These are phyloP conservation scores for Trissolcus japonicus DNA, from an alignment of 2,888 invertebrate species.

Conservation along the genomic window DNA sequence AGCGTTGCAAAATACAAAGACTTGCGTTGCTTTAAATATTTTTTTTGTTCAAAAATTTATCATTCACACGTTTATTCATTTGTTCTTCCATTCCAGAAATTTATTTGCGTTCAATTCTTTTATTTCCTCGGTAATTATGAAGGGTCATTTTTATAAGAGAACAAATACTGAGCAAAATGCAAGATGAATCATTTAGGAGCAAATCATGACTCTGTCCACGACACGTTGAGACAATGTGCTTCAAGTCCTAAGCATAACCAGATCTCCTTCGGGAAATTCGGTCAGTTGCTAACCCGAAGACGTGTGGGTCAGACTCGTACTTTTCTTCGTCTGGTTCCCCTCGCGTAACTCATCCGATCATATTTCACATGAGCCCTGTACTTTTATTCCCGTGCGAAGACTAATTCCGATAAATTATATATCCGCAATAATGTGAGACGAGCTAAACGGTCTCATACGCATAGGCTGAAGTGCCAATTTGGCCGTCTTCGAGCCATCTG, in stretches of 20 bases:
- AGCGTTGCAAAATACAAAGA: slow-evolving; percentile 53
- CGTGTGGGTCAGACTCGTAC: slow-evolving; percentile 60
- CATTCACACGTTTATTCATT: slow-evolving; percentile 18
- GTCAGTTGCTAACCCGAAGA: slow-evolving; percentile 60
- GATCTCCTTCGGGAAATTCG: slow-evolving; percentile 64
- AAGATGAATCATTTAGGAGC: slow-evolving; percentile 39
- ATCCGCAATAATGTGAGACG: slow-evolving; percentile 60
- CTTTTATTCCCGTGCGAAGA: slow-evolving; percentile 41
- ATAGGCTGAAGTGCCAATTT: slow-evolving; percentile 69
- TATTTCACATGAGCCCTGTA: slow-evolving; percentile 62
- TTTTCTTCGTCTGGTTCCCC: slow-evolving; percentile 15
- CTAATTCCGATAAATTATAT: slow-evolving; percentile 71
- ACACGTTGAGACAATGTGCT: slow-evolving; percentile 19
- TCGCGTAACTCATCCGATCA: slow-evolving; percentile 64
- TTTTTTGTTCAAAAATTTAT: slow-evolving; percentile 28
- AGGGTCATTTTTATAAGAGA: no score
- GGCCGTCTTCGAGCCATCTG: slow-evolving; percentile 69
- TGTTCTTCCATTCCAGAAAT: slow-evolving; percentile 18
- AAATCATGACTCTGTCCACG: slow-evolving; percentile 14
- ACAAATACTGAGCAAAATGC: neutral
- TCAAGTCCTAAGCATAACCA: slow-evolving; percentile 22
- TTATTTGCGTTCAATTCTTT: slow-evolving; percentile 23
- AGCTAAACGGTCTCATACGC: slow-evolving; percentile 51
- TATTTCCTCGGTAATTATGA: neutral
- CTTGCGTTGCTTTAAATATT: slow-evolving; percentile 38